Conservation (phyloP, 2,113 vertebrate species). For the Cercocebus atys region DNA sequence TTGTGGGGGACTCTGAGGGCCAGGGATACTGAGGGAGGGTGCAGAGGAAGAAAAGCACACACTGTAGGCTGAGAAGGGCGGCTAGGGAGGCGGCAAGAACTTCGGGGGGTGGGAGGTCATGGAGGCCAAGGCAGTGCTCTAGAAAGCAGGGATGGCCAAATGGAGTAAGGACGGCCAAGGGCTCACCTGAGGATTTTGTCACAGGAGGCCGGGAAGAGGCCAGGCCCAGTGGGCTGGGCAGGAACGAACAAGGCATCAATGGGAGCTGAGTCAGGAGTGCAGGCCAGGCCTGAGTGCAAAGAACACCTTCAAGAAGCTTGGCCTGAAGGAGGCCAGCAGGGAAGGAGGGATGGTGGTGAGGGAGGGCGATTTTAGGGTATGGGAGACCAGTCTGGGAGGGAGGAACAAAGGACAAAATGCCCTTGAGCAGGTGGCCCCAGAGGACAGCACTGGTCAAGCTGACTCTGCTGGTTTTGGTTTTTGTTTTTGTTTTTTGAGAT, state of each 20-base stretch:
- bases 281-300: not conserved
- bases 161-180: not conserved
- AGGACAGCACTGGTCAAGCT: not conserved
- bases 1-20: no score
- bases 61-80: no score
- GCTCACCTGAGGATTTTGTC: not conserved
- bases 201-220: rapidly evolving
- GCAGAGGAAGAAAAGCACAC: not conserved
- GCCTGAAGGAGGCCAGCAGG: not conserved
- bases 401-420: not conserved
- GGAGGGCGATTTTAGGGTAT: not conserved
- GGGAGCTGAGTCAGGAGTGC: not conserved
- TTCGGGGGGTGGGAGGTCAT: not conserved
- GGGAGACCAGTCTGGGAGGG: not conserved
- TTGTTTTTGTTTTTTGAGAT: no score
- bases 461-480: no score
- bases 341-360: not conserved
- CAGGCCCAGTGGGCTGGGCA: not conserved
- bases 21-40: not conserved
- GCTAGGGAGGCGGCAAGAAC: no score
- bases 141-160: not conserved
- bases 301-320: not conserved
- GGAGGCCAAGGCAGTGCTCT: not conserved
- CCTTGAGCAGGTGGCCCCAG: not conserved
- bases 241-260: not conserved